Evolutionary conservation across 2,888 invertebrate species (phyloP).

Genomic region (Rosalia funebris): DNA sequence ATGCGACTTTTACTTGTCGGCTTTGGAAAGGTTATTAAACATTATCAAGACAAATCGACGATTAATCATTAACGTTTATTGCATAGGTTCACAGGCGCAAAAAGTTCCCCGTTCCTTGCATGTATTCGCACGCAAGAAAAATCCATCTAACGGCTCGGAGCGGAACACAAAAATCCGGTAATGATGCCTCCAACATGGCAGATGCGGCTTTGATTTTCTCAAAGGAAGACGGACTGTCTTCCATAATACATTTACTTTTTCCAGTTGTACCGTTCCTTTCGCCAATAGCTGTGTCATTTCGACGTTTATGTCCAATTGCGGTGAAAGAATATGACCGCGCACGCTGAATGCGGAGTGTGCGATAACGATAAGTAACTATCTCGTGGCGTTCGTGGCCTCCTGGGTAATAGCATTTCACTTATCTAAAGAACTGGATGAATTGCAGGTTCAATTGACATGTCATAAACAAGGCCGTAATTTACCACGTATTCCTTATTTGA

Average conservation of each 20-base stretch:
- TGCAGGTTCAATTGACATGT: not conserved
- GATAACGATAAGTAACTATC: not conserved
- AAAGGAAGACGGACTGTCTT: not conserved
- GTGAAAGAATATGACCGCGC: not conserved
- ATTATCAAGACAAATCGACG: not conserved
- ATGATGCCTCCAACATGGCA: not conserved
- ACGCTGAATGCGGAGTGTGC: not conserved
- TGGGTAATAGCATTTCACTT: constrained; percentile 6
- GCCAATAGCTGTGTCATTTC: not conserved
- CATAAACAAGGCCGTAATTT: not conserved
- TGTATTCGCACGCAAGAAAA: not conserved
- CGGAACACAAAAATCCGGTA: not conserved
- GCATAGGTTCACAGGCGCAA: not conserved
- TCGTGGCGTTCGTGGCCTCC: not conserved
- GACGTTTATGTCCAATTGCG: not conserved
- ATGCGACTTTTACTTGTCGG: not conserved
- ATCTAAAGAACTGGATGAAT: not conserved
- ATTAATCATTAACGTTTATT: not conserved
- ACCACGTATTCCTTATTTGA: constrained; percentile 4
- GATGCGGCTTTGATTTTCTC: not conserved
- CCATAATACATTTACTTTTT: not conserved
- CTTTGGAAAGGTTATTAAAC: not conserved
- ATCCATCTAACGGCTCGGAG: not conserved
- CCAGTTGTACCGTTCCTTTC: not conserved
- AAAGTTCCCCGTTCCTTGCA: not conserved